These are phyloP conservation scores for Adelognathus sp. DNA, from an alignment of 2,888 invertebrate genomes.

Conservation along the genomic window DNA sequence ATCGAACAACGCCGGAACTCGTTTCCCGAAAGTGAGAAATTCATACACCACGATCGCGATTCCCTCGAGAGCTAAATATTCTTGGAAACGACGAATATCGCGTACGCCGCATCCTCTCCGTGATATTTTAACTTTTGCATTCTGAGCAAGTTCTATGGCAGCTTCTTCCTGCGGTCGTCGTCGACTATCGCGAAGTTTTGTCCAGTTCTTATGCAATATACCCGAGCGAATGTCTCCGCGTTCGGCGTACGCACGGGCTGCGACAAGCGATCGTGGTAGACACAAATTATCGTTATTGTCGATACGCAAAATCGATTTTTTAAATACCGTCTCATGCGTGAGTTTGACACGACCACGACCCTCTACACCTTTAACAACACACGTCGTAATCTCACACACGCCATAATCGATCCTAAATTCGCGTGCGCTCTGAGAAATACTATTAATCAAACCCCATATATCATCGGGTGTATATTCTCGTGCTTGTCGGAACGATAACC, in stretches of 20 bases:
- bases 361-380: background rate
- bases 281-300: constrained; percentile 36
- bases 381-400: background rate
- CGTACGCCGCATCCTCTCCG: constrained; percentile 1
- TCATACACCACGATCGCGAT: constrained; percentile 28
- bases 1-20: background rate
- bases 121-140: background rate
- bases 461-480: no score
- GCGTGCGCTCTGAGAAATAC: background rate
- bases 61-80: constrained; percentile 7
- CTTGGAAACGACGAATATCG: constrained; percentile 24
- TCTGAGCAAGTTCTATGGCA: background rate
- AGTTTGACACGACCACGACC: background rate
- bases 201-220: constrained; percentile 13
- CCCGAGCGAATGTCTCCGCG: constrained; percentile 17
- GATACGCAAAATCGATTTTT: constrained; percentile 26
- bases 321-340: background rate
- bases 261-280: constrained; percentile 30
- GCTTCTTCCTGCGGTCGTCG: background rate
- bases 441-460: background rate
- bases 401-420: background rate
- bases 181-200: no score
- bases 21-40: background rate
- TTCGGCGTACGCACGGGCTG: constrained; percentile 2
- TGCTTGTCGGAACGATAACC: no score